Percentiles rank a stretch among this genome's conserved stretches.
Conservation (phyloP, 2,888 invertebrate genomes). For the Sympetrum striolatum region DNA sequence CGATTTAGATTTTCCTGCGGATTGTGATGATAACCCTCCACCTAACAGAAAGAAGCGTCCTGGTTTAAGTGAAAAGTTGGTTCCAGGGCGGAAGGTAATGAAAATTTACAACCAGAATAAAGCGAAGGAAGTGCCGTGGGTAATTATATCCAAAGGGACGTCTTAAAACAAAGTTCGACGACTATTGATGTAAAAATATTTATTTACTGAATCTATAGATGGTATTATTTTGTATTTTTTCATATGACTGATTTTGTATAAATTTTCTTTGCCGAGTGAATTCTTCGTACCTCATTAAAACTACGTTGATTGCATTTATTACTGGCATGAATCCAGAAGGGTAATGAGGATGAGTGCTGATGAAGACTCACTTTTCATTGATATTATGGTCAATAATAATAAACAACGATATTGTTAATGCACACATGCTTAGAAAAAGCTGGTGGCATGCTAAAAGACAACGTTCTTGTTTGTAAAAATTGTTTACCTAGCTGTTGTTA, state of each 20-base stretch:
- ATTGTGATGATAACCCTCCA: conserved; percentile 56
- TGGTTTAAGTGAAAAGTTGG: conserved; percentile 76
- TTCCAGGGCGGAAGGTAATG: conserved; percentile 86
- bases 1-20: background rate
- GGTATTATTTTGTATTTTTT: background rate
- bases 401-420: background rate
- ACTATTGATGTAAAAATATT: background rate
- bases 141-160: conserved; percentile 31
- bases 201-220: background rate
- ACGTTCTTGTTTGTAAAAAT: background rate
- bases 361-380: background rate
- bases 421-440: background rate
- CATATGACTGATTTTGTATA: background rate
- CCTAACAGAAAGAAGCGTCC: conserved; percentile 73
- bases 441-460: background rate
- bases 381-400: background rate
- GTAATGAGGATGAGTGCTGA: background rate
- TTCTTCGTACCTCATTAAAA: background rate
- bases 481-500: background rate
- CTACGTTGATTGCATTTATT: conserved; percentile 24
- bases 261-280: background rate
- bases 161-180: background rate
- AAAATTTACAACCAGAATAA: conserved; percentile 76
- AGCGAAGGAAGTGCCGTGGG: conserved; percentile 55
- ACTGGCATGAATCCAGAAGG: background rate